Percentiles rank a stretch among this genome's conserved stretches.
phyloP scores from a whole-genome alignment of 2,113 vertebrate genomes.

The Ovis canadensis region DNA sequence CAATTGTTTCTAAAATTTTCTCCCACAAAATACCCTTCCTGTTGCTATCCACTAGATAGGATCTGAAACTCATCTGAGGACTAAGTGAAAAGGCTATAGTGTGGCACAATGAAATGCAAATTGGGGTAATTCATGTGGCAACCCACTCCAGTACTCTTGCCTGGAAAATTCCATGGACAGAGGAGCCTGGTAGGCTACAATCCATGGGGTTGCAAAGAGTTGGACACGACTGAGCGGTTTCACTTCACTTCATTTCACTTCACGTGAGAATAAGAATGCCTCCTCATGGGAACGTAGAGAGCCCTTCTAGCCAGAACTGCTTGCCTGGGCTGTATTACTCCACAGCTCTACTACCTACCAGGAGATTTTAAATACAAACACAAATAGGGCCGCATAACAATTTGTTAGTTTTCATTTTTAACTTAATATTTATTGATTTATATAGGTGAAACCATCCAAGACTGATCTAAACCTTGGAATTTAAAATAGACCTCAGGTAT shows the following conservation, averaged over 20 bases:
- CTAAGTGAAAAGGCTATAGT: neutral
- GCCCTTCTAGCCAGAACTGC: neutral
- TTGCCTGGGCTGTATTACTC: neutral
- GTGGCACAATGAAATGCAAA: neutral
- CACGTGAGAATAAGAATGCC: neutral
- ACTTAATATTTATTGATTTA: neutral
- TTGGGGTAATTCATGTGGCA: neutral
- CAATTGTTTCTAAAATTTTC: neutral
- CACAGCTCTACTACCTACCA: neutral
- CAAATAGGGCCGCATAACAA: neutral
- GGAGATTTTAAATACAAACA: neutral
- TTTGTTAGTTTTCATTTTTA: neutral
- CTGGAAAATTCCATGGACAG: no score
- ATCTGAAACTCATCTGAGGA: neutral
- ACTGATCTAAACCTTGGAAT: neutral
- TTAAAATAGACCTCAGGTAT: neutral
- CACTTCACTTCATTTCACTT: no score
- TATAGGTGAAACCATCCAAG: neutral
- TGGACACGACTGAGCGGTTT: accelerated
- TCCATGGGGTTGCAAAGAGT: no score
- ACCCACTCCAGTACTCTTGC: no score
- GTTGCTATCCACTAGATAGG: neutral
- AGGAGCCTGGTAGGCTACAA: no score
- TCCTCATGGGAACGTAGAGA: neutral
- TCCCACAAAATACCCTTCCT: neutral